phyloP scores from a whole-genome alignment of 2,113 vertebrate species.

The Microtus pennsylvanicus region DNA sequence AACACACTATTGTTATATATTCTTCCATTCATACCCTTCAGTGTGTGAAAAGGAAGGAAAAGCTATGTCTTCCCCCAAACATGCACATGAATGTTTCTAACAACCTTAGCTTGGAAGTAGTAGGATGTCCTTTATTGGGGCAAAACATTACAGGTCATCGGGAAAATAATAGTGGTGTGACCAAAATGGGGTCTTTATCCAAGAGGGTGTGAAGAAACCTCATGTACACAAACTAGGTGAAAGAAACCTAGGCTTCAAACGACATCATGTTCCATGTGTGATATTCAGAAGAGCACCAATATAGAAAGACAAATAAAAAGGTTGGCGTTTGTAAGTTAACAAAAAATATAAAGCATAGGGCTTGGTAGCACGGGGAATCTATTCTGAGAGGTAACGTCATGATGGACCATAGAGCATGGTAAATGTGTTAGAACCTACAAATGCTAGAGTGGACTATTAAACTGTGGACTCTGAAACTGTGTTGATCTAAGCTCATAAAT shows the following conservation, averaged over 20 bases:
- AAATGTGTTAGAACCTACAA: neutral
- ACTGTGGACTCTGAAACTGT: neutral
- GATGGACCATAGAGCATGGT: neutral
- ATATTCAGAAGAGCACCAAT: neutral
- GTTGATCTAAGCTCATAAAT: neutral
- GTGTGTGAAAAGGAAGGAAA: neutral
- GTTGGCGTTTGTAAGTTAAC: neutral
- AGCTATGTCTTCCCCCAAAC: neutral
- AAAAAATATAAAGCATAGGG: neutral
- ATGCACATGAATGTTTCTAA: neutral
- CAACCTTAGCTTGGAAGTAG: neutral
- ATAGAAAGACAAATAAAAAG: neutral
- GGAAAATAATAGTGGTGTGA: neutral
- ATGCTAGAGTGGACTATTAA: neutral
- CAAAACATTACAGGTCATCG: neutral
- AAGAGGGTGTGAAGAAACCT: neutral
- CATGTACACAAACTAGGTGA: neutral
- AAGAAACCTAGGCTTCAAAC: neutral
- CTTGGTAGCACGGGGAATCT: neutral
- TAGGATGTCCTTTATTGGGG: neutral
- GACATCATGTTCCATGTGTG: neutral
- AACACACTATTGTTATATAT: neutral
- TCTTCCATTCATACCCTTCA: neutral
- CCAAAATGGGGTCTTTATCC: neutral
- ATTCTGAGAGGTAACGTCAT: neutral